Conservation (phyloP, 2,888 invertebrate genomes). For the Pantelozetes paolii region DNA sequence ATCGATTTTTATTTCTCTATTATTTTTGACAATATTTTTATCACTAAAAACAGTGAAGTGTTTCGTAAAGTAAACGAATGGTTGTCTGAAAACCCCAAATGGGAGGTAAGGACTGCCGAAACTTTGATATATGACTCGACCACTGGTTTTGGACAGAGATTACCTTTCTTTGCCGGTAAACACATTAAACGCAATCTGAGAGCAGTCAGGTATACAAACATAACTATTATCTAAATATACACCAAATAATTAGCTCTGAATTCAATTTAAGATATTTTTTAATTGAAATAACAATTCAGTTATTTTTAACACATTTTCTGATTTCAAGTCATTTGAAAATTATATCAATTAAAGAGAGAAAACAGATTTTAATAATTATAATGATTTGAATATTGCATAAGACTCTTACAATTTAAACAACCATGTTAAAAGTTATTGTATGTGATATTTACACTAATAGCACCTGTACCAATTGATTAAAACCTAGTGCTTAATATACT, state of each 20-base stretch:
- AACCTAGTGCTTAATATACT: too few relatives aligned
- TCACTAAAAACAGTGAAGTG: slow-evolving; percentile 35
- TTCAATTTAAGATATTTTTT: too few relatives aligned
- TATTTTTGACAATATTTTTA: too few relatives aligned
- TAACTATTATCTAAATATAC: neutral
- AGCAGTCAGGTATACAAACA: slow-evolving; percentile 32
- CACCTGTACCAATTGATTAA: too few relatives aligned
- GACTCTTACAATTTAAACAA: too few relatives aligned
- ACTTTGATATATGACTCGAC: slow-evolving; percentile 40
- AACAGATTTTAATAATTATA: neutral
- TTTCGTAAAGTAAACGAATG: slow-evolving; percentile 41
- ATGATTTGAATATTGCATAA: too few relatives aligned
- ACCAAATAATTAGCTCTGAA: too few relatives aligned
- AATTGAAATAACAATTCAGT: too few relatives aligned
- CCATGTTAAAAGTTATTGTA: too few relatives aligned
- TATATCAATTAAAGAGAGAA: neutral
- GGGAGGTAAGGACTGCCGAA: slow-evolving; percentile 41
- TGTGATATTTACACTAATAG: too few relatives aligned
- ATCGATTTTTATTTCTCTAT: neutral
- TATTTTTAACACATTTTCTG: slow-evolving; percentile 5
- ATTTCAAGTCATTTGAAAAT: neutral
- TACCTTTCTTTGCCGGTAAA: slow-evolving; percentile 7
- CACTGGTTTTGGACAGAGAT: slow-evolving; percentile 27
- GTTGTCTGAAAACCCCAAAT: slow-evolving; percentile 38
- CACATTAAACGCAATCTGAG: neutral